Evolutionary conservation across 2,888 invertebrate genomes (phyloP), one percentile per base, ranked within the genome.

Genomic region (Cephus runcator): DNA sequence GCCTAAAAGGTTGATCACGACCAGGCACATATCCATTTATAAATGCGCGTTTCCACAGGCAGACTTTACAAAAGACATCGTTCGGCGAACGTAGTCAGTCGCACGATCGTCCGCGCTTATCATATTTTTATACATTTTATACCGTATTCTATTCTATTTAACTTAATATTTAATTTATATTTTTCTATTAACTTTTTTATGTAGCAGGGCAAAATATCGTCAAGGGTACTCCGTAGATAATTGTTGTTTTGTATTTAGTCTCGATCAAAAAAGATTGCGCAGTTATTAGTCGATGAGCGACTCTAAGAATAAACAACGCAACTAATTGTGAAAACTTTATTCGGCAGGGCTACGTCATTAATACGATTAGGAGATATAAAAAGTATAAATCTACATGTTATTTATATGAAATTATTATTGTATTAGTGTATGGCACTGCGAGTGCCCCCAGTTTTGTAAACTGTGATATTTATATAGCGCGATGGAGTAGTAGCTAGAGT

Each of bases 401-500:
- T 77, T 81, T 80, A 75, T 81, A 77, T 79, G 78, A 34, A 77
- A 69, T 69, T 73, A 80, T 73, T 77, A 75, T 75, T 15, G 75
- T 80, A 56, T 77, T 76, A 75, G 33, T 74, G 56, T 69, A 83
- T 82, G 78, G 80, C 81, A 81, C 80, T 35, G 76, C 75, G 80
- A 81, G 81, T 85, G 85, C 83, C 84, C 85, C 87, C 89, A 89
- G 89, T 89, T 89, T 88, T 88, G 85, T 87, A 88, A 90, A 90
- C 90, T 91, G 90, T 91, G 90, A 91, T 91, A 91, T 90, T 89
- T 90, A 85, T 87, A 69, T 69, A 85, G 79, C 83, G 71, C 73
- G 80, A 82, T 74, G 77, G 76, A 79, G 76, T 76, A 73, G 36
- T 76, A 73, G 36, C 68, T 80, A 69, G 69, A 15, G 34, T 77